Evolutionary conservation across 2,797 vertebrate genomes (phyloP), one percentile per base, ranked within the genome.

Genomic region (Spinus pinus): DNA sequence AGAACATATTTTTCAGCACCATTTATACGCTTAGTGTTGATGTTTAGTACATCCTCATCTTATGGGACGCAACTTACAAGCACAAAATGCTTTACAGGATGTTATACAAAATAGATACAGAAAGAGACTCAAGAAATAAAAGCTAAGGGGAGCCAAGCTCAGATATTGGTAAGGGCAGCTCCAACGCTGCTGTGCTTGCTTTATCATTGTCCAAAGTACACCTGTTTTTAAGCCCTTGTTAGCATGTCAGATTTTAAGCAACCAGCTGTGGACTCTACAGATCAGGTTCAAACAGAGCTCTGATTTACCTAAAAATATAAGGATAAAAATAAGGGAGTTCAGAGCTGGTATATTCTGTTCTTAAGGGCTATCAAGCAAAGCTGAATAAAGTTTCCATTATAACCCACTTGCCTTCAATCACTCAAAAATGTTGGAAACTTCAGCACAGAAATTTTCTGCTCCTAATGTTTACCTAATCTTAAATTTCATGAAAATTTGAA

Each of bases 331-430:
- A 39, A 58, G 25, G 12, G 53, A 66, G 8, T 73, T 79, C 22
- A 62, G 10, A 57, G 83, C 28, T 50, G 23, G n/a, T 44, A 24
- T 25, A 42, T 61, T 77, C 77, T 58, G 12, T 79, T 79, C 41
- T 41, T 80, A 23, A 80, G 18, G 37, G 46, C 57, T 81, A 82
- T 25, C 17, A 31, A 42, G 17, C 1, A 1, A 73, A 88, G 47
- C 14, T 75, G 50, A 65, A 15, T 53, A 22, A 92, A 89, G 31
- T 81, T 87, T 85, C 75, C 31, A 72, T 47, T 65, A 58, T 44
- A 78, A 82, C 10, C 14, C 39, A 61, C 8, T 66, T 72, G 57
- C 33, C 23, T 85, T 92, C 78, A 86, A 49, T 53, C 37, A 70
- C 21, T 49, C 60, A 61, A 81, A 81, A 54, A 64, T 41, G 35